Percentiles rank a stretch among this genome's conserved stretches.
These are phyloP conservation scores for Drosophila willistoni DNA, from an alignment of 1,140 invertebrate species.

Conservation along the genomic window DNA sequence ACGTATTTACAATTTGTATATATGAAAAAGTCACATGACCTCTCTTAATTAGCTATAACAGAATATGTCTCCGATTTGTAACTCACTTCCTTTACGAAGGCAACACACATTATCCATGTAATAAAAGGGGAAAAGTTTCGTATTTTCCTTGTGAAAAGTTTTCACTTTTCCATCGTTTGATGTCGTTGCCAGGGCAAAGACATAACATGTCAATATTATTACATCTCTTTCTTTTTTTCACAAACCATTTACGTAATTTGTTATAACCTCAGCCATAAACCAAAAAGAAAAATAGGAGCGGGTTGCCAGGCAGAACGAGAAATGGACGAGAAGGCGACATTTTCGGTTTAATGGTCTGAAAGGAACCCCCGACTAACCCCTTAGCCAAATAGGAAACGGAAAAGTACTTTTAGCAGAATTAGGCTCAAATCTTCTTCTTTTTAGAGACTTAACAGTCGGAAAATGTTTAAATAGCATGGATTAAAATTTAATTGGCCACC, in stretches of 20 bases:
- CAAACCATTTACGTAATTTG: conserved; percentile 62
- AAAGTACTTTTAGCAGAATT: conserved; percentile 15
- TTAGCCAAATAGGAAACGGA: background rate
- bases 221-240: conserved; percentile 33
- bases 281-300: conserved; percentile 17
- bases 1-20: background rate
- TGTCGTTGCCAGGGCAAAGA: conserved; percentile 6
- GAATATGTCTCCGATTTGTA: conserved; percentile 48
- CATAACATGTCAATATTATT: conserved; percentile 38
- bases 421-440: conserved; percentile 20
- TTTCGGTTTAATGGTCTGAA: conserved; percentile 49
- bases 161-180: conserved; percentile 29
- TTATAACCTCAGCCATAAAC: conserved; percentile 60
- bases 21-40: background rate
- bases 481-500: conserved; percentile 54
- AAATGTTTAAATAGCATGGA: conserved; percentile 52
- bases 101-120: background rate
- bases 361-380: conserved; percentile 19
- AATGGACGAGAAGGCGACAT: conserved; percentile 6
- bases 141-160: conserved; percentile 33
- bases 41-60: conserved; percentile 13
- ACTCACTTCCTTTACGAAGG: conserved; percentile 31
- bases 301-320: conserved; percentile 3
- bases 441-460: conserved; percentile 34
- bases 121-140: background rate